phyloP scores from a whole-genome alignment of 2,113 vertebrate genomes.

The Scopus umbretta region DNA sequence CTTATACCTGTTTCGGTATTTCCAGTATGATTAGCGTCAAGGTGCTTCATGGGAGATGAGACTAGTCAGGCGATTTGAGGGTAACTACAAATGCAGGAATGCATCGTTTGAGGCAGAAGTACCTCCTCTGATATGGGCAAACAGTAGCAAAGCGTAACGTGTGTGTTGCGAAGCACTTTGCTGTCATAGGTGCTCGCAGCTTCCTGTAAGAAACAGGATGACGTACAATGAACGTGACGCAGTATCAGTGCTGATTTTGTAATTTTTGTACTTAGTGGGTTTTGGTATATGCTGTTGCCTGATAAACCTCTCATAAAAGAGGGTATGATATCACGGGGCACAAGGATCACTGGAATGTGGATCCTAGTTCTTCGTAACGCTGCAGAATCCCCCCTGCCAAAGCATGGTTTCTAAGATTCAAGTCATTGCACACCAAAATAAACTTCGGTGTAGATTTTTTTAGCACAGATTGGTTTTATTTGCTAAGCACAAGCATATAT shows the following conservation, averaged over 20 bases:
- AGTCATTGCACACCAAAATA: not conserved
- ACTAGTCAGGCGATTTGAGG: too few species aligned
- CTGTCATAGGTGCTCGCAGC: not conserved
- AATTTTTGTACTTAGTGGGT: not conserved
- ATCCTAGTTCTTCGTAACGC: not conserved
- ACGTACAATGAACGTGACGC: rapidly evolving
- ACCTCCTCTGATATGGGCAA: not conserved
- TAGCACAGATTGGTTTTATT: not conserved
- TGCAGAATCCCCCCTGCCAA: not conserved
- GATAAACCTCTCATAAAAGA: not conserved
- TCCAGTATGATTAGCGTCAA: not conserved
- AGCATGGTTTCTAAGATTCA: not conserved
- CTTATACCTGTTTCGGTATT: not conserved
- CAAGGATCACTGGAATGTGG: not conserved
- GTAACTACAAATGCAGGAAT: too few species aligned
- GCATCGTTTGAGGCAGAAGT: not conserved
- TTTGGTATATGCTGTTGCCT: not conserved
- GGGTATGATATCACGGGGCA: not conserved
- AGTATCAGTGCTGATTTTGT: too few species aligned
- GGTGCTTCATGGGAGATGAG: not conserved
- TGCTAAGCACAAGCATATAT: not conserved
- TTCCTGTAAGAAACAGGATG: not conserved
- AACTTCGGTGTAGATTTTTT: not conserved
- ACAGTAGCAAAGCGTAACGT: not conserved
- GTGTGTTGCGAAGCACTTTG: rapidly evolving